Evolutionary conservation across 2,113 vertebrate genomes (phyloP).

Genomic region (Colossoma macropomum): DNA sequence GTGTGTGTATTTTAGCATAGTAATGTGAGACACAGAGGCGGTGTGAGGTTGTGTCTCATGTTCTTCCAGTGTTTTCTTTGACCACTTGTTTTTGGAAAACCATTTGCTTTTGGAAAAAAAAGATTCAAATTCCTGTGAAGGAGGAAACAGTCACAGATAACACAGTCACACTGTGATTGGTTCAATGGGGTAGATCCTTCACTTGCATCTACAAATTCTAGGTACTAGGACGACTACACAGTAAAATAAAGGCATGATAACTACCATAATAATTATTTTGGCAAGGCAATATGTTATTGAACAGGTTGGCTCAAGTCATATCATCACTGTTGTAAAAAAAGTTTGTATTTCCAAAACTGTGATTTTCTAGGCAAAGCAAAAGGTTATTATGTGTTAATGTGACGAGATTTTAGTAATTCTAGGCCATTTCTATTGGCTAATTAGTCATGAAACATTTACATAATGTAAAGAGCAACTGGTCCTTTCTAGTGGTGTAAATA

Average conservation of each 20-base stretch:
- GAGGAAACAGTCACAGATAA: constrained; percentile 10
- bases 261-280: too few species aligned
- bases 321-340: neutral
- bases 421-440: too few species aligned
- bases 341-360: too few species aligned
- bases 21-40: constrained; percentile 23
- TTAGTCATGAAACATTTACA: too few species aligned
- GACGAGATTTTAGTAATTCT: too few species aligned
- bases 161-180: neutral
- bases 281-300: neutral
- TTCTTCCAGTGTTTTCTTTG: constrained; percentile 7
- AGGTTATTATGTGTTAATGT: too few species aligned
- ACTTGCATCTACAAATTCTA: neutral
- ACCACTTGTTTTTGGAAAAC: neutral
- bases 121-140: constrained; percentile 10
- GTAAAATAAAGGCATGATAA: neutral
- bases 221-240: neutral
- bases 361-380: too few species aligned
- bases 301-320: neutral
- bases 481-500: too few species aligned
- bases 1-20: constrained; percentile 38
- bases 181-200: neutral
- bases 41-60: neutral
- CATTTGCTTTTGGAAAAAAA: neutral
- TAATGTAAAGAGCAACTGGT: too few species aligned